These are phyloP conservation scores for Vulpes vulpes DNA, from an alignment of 2,113 vertebrate species.

Conservation along the genomic window DNA sequence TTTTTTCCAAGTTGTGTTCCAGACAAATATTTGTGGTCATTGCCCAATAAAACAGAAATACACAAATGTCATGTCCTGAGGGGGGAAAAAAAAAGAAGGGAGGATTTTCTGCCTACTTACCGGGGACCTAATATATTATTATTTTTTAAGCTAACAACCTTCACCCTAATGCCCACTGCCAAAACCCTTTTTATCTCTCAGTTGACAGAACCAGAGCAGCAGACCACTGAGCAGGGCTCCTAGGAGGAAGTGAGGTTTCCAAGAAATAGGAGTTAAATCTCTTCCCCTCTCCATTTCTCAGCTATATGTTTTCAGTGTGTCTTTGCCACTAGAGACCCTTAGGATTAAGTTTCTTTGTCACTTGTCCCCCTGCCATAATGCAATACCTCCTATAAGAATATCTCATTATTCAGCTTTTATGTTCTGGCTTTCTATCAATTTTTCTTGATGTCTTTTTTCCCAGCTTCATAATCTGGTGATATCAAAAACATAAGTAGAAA, in stretches of 20 bases:
- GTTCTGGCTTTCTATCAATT: background rate
- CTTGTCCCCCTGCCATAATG: background rate
- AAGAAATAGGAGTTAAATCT: background rate
- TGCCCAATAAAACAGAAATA: constrained; percentile 37
- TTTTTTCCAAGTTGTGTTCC: constrained; percentile 42
- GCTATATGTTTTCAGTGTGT: background rate
- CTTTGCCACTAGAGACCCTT: background rate
- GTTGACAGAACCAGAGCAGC: background rate
- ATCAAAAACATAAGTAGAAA: background rate
- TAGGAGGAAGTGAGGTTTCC: background rate
- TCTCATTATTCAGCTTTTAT: background rate
- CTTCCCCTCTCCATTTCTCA: background rate
- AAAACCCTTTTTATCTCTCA: background rate
- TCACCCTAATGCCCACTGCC: background rate
- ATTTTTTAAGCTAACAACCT: background rate
- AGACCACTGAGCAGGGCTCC: background rate
- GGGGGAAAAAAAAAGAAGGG: too few relatives aligned
- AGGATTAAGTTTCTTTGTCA: background rate
- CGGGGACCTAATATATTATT: background rate
- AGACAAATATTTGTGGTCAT: constrained; percentile 31
- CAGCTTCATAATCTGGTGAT: constrained; percentile 9
- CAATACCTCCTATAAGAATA: background rate
- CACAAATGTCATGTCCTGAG: background rate
- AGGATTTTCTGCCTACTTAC: background rate
- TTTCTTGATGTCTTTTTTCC: background rate